phyloP scores from a whole-genome alignment of 1,140 invertebrate genomes.

The Mercenaria mercenaria region DNA sequence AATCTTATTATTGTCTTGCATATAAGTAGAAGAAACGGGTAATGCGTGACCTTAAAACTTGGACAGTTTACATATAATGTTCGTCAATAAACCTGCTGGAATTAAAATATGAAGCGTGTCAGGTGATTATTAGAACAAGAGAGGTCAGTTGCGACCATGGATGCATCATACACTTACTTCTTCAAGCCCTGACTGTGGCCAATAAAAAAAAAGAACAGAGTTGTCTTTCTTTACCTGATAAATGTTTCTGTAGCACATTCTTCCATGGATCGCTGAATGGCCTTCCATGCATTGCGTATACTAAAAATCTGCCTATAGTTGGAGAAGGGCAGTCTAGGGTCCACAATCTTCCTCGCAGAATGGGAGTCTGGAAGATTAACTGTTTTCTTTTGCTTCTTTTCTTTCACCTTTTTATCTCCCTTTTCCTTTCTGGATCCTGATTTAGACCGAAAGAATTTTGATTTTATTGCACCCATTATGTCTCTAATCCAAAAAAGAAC shows the following conservation, averaged over 20 bases:
- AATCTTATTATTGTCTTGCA: background rate
- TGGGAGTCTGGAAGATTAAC: constrained; percentile 71
- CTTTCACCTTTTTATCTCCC: constrained; percentile 38
- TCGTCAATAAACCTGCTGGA: too few relatives aligned
- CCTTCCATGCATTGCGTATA: constrained; percentile 80
- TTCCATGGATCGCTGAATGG: constrained; percentile 73
- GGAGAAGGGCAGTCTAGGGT: constrained; percentile 77
- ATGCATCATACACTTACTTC: too few relatives aligned
- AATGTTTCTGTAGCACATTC: constrained; percentile 76
- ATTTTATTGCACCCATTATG: constrained; percentile 72
- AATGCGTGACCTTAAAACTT: background rate
- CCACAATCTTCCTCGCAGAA: constrained; percentile 73
- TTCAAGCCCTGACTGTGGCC: too few relatives aligned
- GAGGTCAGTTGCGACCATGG: too few relatives aligned
- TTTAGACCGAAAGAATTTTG: constrained; percentile 72
- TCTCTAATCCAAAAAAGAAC: too few relatives aligned
- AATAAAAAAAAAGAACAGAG: too few relatives aligned
- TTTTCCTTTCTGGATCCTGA: constrained; percentile 30
- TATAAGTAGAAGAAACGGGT: background rate
- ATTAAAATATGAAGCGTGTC: too few relatives aligned
- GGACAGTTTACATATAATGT: too few relatives aligned
- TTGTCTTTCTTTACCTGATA: constrained; percentile 70
- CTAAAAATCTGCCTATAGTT: constrained; percentile 80
- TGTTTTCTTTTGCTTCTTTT: constrained; percentile 59
- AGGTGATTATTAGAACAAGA: too few relatives aligned